Evolutionary conservation across 1,140 invertebrate species (phyloP), one percentile per base, ranked within the genome.

Genomic region (Coelopa frigida): DNA sequence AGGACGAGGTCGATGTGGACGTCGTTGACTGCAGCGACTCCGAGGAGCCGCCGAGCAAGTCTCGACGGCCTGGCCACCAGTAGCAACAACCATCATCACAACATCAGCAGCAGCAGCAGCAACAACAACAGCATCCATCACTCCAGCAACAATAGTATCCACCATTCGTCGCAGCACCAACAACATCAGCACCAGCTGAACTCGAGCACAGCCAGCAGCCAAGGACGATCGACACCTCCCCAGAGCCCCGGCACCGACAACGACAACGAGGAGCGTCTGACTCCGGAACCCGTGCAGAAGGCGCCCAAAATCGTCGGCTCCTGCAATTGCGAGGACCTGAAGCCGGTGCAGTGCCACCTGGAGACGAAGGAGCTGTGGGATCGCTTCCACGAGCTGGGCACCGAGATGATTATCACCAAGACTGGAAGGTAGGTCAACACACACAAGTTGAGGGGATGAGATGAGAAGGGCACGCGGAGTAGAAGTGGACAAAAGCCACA

Each of bases 321-420:
- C 45, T 86, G 83, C 70, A 87, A 84, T 61, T 78, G 82, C 77
- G 77, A 97, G 75, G 94, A 87, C 57, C 76, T 93, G 50, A 75
- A 82, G 51, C 80, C 83, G 53, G 85, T 92, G 50, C 84, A 87
- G 51, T 93, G 89, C 65, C 87, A 91, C 55, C 73, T 98, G 46
- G 94, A 98, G 71, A 93, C 90, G 32, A 94, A 94, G 73, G 89
- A 94, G 47, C 74, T 91, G 15, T 91, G 88, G 88, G 85, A 92
- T 71, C 89, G 93, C 72, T 97, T 97, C 74, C 89, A 94, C 70
- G 84, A 91, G 44, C 74, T 94, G 35, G 90, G 91, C 49, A 96
- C 93, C 1, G 94, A 97, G 70, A 97, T 97, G 94, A 96, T 97
- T 71, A 96, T 97, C 70, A 97, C 94, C 12, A 96, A 96, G 75